Evolutionary conservation across 2,797 vertebrate genomes (phyloP), one percentile per base, ranked within the genome.

Genomic region (Anas capensis): DNA sequence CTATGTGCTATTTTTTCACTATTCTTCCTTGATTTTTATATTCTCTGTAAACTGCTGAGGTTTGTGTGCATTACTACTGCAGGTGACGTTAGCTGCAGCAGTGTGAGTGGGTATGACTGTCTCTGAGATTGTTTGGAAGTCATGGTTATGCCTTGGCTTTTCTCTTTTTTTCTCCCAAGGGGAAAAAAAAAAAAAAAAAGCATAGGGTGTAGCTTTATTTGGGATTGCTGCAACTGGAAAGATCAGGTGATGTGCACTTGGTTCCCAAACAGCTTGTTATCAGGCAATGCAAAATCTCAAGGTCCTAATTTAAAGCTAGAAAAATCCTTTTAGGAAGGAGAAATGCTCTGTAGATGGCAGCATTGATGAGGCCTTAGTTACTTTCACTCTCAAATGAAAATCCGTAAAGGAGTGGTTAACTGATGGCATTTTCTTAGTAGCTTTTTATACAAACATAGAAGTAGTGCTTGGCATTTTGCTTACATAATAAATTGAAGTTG

Each of bases 331-430:
- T 26, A 19, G 21, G 76, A 33, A 3, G 53, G 73, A 46, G 49
- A 56, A 61, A 60, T 0, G 68, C 77, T 95, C 95, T 92, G 88
- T 82, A 94, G 92, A 86, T 95, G 96, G 96, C 95, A 94, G 96
- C 92, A 76, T 95, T 97, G 92, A 34, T 80, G 78, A 97, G 78
- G 53, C 21, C 85, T 82, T 76, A 9, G 62, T 86, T 33, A 12
- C n/a, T 82, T 60, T 62, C 64, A 15, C 38, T 86, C 64, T 26
- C 40, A 58, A 4, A 53, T 5, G 58, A 84, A 42, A 61, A 86
- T 72, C 82, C 11, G 58, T 48, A 76, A 24, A 4, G 21, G 27
- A 58, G 26, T 57, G 54, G 72, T 88, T 14, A 88, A 75, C 65
- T 88, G 66, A 72, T 40, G 51, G 49, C 58, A 10, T 49, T 79